Evolutionary conservation across 1,140 invertebrate species (phyloP).

Genomic region (Eulimnadia texana): DNA sequence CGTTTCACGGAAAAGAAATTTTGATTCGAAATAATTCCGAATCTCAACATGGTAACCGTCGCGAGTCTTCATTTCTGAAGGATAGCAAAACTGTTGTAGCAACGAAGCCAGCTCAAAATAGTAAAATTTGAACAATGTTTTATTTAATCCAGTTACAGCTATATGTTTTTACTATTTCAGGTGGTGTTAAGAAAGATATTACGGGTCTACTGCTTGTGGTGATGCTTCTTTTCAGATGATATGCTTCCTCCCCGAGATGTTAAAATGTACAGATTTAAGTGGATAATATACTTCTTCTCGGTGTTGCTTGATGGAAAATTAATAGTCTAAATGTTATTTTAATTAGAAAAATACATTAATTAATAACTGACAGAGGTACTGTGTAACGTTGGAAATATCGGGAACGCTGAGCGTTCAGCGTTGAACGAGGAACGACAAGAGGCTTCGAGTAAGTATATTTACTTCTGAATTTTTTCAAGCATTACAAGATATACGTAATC

Average conservation of each 20-base stretch:
- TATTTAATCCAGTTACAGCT: too few species aligned
- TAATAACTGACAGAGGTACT: too few species aligned
- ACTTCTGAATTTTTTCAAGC: too few species aligned
- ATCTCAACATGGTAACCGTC: neutral
- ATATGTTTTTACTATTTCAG: too few species aligned
- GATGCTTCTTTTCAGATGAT: neutral
- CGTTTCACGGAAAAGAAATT: too few species aligned
- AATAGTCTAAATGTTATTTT: neutral
- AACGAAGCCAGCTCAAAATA: neutral
- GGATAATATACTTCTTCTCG: neutral
- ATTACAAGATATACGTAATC: too few species aligned
- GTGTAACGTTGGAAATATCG: too few species aligned
- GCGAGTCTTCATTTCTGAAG: neutral
- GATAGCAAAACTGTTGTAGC: neutral
- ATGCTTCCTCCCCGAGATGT: neutral
- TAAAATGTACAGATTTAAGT: neutral
- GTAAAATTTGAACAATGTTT: too few species aligned
- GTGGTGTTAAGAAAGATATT: neutral
- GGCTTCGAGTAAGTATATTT: too few species aligned
- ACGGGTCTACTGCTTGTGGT: neutral
- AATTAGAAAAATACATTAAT: neutral
- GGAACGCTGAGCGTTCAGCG: too few species aligned
- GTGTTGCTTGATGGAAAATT: neutral
- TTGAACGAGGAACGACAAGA: too few species aligned
- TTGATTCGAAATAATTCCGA: too few species aligned